These are phyloP conservation scores for Philaethria dido DNA, from an alignment of 2,888 invertebrate species.

Conservation along the genomic window DNA sequence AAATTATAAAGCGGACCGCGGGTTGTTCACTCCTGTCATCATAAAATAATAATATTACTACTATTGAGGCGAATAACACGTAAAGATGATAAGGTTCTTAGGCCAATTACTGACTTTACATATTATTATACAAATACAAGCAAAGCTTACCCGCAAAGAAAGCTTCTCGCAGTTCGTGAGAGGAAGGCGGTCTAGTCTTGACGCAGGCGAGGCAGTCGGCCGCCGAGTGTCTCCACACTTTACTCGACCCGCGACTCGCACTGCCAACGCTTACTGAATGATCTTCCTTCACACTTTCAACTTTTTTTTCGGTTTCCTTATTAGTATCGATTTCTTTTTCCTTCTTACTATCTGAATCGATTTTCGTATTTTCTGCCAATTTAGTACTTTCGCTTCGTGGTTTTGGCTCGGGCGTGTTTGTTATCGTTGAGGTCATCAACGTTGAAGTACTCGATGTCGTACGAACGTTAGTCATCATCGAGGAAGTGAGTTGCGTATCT, in stretches of 20 bases:
- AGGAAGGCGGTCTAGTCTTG: constrained; percentile 69
- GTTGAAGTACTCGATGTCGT: constrained; percentile 27
- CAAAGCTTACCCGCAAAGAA: constrained; percentile 77
- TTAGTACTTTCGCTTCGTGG: constrained; percentile 15
- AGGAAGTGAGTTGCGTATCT: constrained; percentile 1
- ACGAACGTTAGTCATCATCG: constrained; percentile 16
- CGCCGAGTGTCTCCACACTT: constrained; percentile 62
- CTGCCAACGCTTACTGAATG: constrained; percentile 12
- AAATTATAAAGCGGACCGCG: too few relatives aligned
- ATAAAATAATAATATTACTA: too few relatives aligned
- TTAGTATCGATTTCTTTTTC: constrained; percentile 23
- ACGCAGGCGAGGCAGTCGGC: constrained; percentile 72
- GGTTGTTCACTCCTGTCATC: too few relatives aligned
- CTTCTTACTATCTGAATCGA: constrained; percentile 14
- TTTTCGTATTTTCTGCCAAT: not conserved
- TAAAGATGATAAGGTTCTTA: too few relatives aligned
- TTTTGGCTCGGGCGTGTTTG: constrained; percentile 23
- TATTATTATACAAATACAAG: too few relatives aligned
- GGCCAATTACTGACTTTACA: too few relatives aligned
- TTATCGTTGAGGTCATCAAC: constrained; percentile 6
- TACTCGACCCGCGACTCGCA: constrained; percentile 1
- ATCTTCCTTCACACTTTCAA: constrained; percentile 29
- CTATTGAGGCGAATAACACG: too few relatives aligned
- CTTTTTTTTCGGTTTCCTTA: constrained; percentile 19
- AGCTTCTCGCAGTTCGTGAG: constrained; percentile 75